Conservation (phyloP, 2,113 vertebrate genomes). For the Nerophis ophidion region DNA sequence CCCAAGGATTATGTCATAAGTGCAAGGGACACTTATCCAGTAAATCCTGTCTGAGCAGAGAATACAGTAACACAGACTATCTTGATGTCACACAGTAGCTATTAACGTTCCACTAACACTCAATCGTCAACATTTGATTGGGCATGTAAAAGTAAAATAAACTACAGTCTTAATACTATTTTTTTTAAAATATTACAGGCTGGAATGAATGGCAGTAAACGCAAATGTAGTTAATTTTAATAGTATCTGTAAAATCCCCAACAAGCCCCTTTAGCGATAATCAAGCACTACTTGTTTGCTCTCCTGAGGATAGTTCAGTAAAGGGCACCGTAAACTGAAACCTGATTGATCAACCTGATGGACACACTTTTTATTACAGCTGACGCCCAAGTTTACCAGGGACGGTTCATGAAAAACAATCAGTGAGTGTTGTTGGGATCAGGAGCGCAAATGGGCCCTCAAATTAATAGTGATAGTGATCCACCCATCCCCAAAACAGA, state of each 20-base stretch:
- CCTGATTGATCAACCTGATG: slow-evolving; percentile 23
- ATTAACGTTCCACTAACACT: slow-evolving; percentile 10
- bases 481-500: too few species aligned
- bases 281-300: slow-evolving; percentile 15
- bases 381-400: too few species aligned
- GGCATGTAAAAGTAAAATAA: neutral
- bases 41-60: slow-evolving; percentile 67
- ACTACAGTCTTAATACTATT: too few species aligned
- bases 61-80: slow-evolving; percentile 45
- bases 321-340: slow-evolving; percentile 41
- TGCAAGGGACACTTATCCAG: slow-evolving; percentile 59
- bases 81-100: slow-evolving; percentile 30
- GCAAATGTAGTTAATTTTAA: slow-evolving; percentile 6
- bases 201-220: too few species aligned
- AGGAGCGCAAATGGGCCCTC: too few species aligned
- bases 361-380: slow-evolving; percentile 17
- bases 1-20: slow-evolving; percentile 51
- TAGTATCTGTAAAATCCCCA: slow-evolving; percentile 13
- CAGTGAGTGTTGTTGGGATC: too few species aligned
- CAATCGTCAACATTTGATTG: neutral
- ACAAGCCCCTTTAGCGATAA: slow-evolving; percentile 16
- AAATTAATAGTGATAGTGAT: too few species aligned
- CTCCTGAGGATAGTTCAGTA: slow-evolving; percentile 21
- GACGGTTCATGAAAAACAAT: too few species aligned
- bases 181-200: too few species aligned